Evolutionary conservation across 2,797 vertebrate species (phyloP).

Genomic region (Aulostomus chinensis): DNA sequence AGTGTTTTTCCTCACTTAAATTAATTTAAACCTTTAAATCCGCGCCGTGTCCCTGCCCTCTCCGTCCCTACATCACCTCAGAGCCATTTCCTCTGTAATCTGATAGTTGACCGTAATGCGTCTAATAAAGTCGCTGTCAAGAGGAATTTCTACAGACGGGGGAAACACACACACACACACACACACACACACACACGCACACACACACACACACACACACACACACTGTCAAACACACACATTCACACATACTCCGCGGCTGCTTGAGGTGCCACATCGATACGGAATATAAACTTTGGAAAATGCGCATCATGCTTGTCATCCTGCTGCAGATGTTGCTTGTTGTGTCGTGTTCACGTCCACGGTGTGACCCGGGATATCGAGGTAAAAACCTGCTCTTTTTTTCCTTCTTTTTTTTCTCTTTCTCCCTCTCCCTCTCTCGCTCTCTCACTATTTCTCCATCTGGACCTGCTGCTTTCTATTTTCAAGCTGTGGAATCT

Average conservation of each 20-base stretch:
- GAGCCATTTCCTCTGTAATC: constrained; percentile 59
- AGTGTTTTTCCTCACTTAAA: too few relatives aligned
- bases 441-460: too few relatives aligned
- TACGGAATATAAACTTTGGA: constrained; percentile 35
- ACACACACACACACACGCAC: constrained; percentile 1
- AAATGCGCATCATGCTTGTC: constrained; percentile 50
- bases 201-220: background rate
- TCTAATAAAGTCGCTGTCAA: constrained; percentile 53
- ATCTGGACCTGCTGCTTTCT: constrained; percentile 18
- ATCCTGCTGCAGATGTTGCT: constrained; percentile 63
- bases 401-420: too few relatives aligned
- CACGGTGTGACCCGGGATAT: constrained; percentile 73
- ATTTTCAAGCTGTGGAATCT: too few relatives aligned
- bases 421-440: background rate
- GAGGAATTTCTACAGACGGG: constrained; percentile 37
- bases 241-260: constrained; percentile 23
- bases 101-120: constrained; percentile 68
- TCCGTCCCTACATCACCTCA: constrained; percentile 19
- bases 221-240: constrained; percentile 8
- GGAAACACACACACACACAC: background rate
- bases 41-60: too few relatives aligned
- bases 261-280: constrained; percentile 63
- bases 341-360: constrained; percentile 53
- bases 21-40: too few relatives aligned
- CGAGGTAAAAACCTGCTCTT: constrained; percentile 82